phyloP scores from a whole-genome alignment of 2,888 invertebrate genomes.

The Trypoxylon attenuatum region DNA sequence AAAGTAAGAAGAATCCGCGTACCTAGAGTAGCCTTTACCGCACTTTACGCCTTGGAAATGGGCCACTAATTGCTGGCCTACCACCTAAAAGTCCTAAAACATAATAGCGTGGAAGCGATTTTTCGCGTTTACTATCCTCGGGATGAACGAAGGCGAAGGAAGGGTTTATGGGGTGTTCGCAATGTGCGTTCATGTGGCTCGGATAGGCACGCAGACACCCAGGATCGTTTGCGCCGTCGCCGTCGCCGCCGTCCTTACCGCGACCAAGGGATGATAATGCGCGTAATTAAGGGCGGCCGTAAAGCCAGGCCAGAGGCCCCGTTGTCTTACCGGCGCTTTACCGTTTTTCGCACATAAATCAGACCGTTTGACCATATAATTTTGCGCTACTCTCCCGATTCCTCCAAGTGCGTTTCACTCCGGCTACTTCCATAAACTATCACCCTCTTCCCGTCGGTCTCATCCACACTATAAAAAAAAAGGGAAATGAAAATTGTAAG shows the following conservation, averaged over 20 bases:
- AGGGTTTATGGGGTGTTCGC: constrained; percentile 21
- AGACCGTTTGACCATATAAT: constrained; percentile 70
- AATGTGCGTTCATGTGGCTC: too few relatives aligned
- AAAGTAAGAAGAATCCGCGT: too few relatives aligned
- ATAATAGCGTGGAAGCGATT: constrained; percentile 49
- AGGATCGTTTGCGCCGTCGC: constrained; percentile 40
- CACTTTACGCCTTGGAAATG: too few relatives aligned
- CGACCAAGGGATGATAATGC: constrained; percentile 58
- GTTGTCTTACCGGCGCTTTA: constrained; percentile 37
- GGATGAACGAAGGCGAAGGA: constrained; percentile 5
- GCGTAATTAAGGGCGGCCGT: constrained; percentile 64
- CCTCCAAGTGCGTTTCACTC: constrained; percentile 17
- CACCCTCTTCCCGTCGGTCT: neutral
- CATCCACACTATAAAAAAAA: too few relatives aligned
- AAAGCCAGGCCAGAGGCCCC: constrained; percentile 37
- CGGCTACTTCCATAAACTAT: neutral
- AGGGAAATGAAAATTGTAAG: too few relatives aligned
- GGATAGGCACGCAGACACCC: constrained; percentile 52
- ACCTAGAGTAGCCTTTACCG: too few relatives aligned
- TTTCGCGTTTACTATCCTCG: constrained; percentile 23
- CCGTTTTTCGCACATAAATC: constrained; percentile 65
- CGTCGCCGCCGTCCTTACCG: too few relatives aligned
- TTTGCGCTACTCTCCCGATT: constrained; percentile 51
- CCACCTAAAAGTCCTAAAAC: constrained; percentile 26
- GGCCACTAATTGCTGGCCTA: constrained; percentile 6